A percentile compares a stretch with the other conserved stretches of the same genome.
Evolutionary conservation across 2,888 invertebrate species (phyloP).

Genomic region (Orthosia gracilis): DNA sequence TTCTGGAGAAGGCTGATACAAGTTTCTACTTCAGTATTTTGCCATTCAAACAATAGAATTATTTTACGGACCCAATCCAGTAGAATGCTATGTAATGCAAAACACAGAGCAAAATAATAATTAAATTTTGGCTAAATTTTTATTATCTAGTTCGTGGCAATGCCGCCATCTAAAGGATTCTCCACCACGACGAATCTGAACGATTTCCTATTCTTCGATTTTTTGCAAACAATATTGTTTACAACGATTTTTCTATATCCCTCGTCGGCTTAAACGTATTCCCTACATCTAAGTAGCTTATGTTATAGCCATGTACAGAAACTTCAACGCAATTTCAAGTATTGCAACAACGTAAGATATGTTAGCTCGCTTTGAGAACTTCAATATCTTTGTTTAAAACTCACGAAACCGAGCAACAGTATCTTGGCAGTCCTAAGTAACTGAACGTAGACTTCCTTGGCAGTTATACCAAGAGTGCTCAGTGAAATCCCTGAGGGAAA

Average conservation of each 20-base stretch:
- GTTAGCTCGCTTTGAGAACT: slow-evolving; percentile 5
- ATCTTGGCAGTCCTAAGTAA: slow-evolving; percentile 35
- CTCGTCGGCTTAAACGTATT: slow-evolving; percentile 9
- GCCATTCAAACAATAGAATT: background rate
- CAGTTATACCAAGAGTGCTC: slow-evolving; percentile 56
- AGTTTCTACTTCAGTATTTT: background rate
- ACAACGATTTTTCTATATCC: slow-evolving; percentile 4
- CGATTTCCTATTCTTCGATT: background rate
- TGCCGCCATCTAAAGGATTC: background rate
- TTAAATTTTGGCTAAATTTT: background rate
- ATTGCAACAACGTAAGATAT: slow-evolving; percentile 16
- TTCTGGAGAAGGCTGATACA: background rate
- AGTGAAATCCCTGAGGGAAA: slow-evolving; percentile 69
- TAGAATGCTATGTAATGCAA: background rate
- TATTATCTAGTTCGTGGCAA: background rate
- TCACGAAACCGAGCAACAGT: slow-evolving; percentile 12
- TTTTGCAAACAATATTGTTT: background rate
- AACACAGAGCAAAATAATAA: background rate
- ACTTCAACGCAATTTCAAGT: slow-evolving; percentile 17
- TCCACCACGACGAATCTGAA: background rate
- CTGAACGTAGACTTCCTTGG: slow-evolving; percentile 31
- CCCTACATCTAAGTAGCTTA: slow-evolving; percentile 31
- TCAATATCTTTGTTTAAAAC: slow-evolving; percentile 5
- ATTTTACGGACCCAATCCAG: background rate
- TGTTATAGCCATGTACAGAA: slow-evolving; percentile 26